phyloP scores from a whole-genome alignment of 2,888 invertebrate genomes.

The Trissolcus brochymenae region DNA sequence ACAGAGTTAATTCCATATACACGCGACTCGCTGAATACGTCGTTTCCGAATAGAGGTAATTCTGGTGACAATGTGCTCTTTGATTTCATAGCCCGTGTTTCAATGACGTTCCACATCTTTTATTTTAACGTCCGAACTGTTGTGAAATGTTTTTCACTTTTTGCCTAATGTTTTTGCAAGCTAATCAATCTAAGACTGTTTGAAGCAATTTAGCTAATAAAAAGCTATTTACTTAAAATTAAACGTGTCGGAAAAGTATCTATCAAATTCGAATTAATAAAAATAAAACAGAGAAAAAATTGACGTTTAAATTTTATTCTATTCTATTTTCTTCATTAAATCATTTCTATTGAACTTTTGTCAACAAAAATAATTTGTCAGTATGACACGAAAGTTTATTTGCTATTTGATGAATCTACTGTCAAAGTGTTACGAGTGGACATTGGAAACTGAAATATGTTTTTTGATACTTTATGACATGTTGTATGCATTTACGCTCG shows the following conservation, averaged over 20 bases:
- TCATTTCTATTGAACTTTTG: too few species aligned
- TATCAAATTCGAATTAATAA: background rate
- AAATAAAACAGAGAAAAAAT: background rate
- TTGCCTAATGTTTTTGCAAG: constrained; percentile 35
- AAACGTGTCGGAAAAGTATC: background rate
- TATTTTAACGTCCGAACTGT: constrained; percentile 43
- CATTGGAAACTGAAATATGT: too few species aligned
- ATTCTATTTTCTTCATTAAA: too few species aligned
- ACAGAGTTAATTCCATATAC: constrained; percentile 75
- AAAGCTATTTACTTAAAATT: background rate
- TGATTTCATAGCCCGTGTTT: constrained; percentile 75
- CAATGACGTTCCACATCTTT: constrained; percentile 66
- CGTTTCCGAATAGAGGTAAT: constrained; percentile 76
- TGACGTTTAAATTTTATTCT: background rate
- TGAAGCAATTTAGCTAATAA: background rate
- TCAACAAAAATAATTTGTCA: too few species aligned
- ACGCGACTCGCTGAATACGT: constrained; percentile 72
- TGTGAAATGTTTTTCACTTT: constrained; percentile 35
- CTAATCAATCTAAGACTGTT: constrained; percentile 38
- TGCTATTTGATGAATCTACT: too few species aligned
- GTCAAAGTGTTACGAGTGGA: too few species aligned
- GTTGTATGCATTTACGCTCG: too few species aligned
- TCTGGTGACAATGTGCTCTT: constrained; percentile 76
- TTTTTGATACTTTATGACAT: too few species aligned
- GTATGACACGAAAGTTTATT: too few species aligned